A percentile compares a stretch with the other conserved stretches of the same genome.
Evolutionary conservation across 1,140 invertebrate species (phyloP).

Genomic region (Rhagoletis pomonella): DNA sequence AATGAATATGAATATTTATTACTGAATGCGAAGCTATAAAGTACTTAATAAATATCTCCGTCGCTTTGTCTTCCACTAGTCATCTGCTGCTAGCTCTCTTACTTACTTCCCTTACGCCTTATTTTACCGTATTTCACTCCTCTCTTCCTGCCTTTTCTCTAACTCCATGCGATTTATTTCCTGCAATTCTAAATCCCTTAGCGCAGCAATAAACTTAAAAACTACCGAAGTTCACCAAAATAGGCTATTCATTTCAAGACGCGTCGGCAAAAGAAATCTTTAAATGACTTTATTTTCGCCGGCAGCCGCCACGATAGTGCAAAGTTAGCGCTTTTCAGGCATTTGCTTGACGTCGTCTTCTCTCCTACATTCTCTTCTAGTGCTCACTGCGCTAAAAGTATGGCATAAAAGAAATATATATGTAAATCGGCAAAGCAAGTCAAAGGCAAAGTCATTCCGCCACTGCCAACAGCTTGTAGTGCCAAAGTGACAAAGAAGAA

Average conservation of each 20-base stretch:
- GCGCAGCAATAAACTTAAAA: background rate
- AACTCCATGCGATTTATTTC: background rate
- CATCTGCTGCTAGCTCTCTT: no score
- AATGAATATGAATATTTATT: no score
- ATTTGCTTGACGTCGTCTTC: background rate
- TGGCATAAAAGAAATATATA: background rate
- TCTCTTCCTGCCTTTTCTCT: no score
- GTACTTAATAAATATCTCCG: no score
- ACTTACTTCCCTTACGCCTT: no score
- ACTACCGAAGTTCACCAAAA: conserved; percentile 38
- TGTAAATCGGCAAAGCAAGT: background rate
- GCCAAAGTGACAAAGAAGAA: conserved; percentile 6
- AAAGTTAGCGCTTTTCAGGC: background rate
- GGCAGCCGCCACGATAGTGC: background rate
- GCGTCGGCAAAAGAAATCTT: conserved; percentile 30
- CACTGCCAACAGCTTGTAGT: background rate
- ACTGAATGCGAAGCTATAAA: no score
- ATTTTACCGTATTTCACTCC: no score
- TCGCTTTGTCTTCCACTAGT: no score
- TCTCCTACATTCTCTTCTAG: background rate
- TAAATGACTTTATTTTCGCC: background rate
- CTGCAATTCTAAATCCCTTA: background rate
- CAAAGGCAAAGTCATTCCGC: background rate
- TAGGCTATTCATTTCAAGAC: conserved; percentile 4
- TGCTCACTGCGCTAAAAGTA: background rate